Percentiles rank a stretch among this genome's conserved stretches.
Evolutionary conservation across 2,797 vertebrate species (phyloP).

Genomic region (Luscinia luscinia): DNA sequence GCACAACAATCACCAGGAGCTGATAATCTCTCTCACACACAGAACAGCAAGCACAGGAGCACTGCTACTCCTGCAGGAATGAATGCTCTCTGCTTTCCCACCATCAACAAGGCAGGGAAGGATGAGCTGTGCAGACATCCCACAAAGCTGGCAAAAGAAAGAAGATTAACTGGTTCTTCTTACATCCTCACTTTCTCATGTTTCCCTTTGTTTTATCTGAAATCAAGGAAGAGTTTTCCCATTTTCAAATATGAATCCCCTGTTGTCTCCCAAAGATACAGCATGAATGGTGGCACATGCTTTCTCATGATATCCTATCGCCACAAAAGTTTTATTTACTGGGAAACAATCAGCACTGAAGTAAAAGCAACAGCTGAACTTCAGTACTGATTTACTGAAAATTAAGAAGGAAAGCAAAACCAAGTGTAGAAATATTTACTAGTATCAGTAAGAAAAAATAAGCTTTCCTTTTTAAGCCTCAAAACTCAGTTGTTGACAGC

Average conservation of each 20-base stretch:
- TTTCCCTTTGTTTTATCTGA: neutral
- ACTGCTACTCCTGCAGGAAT: rapidly evolving
- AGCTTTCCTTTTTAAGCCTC: slow-evolving; percentile 1
- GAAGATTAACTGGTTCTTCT: neutral
- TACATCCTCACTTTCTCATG: neutral
- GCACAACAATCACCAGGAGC: neutral
- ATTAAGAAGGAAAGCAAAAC: neutral
- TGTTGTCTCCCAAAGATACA: neutral
- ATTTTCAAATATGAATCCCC: neutral
- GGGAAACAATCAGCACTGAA: neutral
- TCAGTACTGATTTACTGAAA: neutral
- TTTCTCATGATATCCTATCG: neutral
- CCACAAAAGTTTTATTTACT: neutral
- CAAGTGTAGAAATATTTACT: neutral
- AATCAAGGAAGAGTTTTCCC: neutral
- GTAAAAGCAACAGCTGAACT: neutral
- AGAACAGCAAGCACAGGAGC: neutral
- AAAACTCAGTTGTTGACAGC: neutral
- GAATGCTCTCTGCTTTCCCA: neutral
- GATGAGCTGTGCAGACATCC: neutral
- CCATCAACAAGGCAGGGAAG: neutral
- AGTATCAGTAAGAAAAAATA: neutral
- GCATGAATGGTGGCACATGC: rapidly evolving
- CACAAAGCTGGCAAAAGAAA: neutral
- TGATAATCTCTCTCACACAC: neutral